Conservation (phyloP, 1,140 invertebrate species). For the Euwallacea similis region DNA sequence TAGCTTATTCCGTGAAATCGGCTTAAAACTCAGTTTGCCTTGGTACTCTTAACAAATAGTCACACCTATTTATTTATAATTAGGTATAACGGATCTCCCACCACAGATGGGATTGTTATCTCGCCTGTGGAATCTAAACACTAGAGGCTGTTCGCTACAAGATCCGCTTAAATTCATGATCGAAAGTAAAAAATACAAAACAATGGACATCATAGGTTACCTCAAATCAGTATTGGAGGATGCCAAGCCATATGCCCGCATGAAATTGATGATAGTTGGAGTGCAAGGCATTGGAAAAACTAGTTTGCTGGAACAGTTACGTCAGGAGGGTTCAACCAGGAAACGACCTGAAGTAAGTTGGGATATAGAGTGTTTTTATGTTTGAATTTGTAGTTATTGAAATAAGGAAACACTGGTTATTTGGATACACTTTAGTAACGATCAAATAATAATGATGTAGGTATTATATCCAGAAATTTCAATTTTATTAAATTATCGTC, state of each 20-base stretch:
- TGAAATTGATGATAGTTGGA: slow-evolving; percentile 98
- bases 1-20: too few species aligned
- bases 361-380: slow-evolving; percentile 3
- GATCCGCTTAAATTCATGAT: slow-evolving; percentile 93
- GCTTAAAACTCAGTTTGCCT: neutral
- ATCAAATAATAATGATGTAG: neutral
- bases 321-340: slow-evolving; percentile 80
- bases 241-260: slow-evolving; percentile 89
- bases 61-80: slow-evolving; percentile 38
- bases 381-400: neutral
- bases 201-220: slow-evolving; percentile 95
- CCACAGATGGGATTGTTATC: slow-evolving; percentile 92
- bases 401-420: too few species aligned
- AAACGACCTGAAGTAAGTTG: slow-evolving; percentile 71
- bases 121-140: slow-evolving; percentile 94
- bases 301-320: slow-evolving; percentile 83
- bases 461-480: neutral
- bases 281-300: slow-evolving; percentile 94
- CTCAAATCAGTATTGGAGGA: slow-evolving; percentile 88
- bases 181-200: slow-evolving; percentile 90
- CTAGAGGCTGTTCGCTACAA: slow-evolving; percentile 83
- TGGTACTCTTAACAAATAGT: slow-evolving; percentile 20
- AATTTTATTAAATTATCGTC: too few species aligned
- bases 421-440: too few species aligned
- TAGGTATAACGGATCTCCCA: slow-evolving; percentile 82